Evolutionary conservation across 2,888 invertebrate species (phyloP).

Genomic region (Axea sp.): DNA sequence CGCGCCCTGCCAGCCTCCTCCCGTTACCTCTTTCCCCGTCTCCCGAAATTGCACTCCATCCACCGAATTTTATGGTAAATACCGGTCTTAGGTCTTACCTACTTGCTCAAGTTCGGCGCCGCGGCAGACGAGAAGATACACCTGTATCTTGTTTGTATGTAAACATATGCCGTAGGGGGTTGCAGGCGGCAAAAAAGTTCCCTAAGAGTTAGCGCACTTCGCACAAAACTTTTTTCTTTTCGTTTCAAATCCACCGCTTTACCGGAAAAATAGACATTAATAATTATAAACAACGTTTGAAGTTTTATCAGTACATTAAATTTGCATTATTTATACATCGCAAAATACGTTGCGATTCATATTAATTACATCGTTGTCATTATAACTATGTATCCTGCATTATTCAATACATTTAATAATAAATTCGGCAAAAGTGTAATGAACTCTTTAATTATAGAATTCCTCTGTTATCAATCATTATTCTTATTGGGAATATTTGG

Average conservation of each 20-base stretch:
- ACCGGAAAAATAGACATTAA: slow-evolving; percentile 2
- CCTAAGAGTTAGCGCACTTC: not conserved
- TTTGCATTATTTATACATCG: slow-evolving; percentile 4
- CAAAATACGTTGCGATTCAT: slow-evolving; percentile 8
- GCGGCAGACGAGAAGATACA: slow-evolving; percentile 24
- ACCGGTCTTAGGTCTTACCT: slow-evolving; percentile 45
- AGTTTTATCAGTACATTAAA: not conserved
- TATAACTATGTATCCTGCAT: not conserved
- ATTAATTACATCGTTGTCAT: slow-evolving; percentile 1
- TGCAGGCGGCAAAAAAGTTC: not conserved
- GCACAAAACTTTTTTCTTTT: too few species aligned
- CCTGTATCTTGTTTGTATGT: slow-evolving; percentile 48
- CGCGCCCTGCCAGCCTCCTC: not conserved
- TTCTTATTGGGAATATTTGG: slow-evolving; percentile 26
- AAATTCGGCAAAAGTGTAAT: slow-evolving; percentile 16
- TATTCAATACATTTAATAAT: slow-evolving; percentile 19
- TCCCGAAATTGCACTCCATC: slow-evolving; percentile 43
- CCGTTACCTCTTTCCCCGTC: slow-evolving; percentile 14
- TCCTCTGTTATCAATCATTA: slow-evolving; percentile 25
- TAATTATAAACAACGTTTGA: too few species aligned
- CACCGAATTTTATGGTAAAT: slow-evolving; percentile 49
- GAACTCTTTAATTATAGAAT: slow-evolving; percentile 19
- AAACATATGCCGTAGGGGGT: slow-evolving; percentile 38
- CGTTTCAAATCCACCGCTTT: too few species aligned
- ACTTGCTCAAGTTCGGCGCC: slow-evolving; percentile 32